Base-by-base conservation (phyloP, 2,113 vertebrate species). In the Nansenia antarctica region DNA sequence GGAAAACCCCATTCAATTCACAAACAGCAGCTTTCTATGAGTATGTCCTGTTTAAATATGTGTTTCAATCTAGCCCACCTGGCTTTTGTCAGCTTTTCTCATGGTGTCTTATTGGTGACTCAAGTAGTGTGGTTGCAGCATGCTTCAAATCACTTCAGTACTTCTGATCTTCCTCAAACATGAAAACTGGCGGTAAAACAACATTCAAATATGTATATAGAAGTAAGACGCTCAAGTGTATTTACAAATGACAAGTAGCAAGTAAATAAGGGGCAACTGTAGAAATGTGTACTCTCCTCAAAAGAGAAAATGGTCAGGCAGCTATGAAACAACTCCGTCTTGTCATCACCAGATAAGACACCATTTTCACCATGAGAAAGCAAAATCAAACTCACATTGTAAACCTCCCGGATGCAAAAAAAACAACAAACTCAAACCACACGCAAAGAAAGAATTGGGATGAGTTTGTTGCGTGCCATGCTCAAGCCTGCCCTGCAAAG, bases 1-100 rank as follows among this genome's bases (percentile, higher is more conserved):
- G 61, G 62, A 76, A 83, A 68, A 67, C 53, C 62, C 22, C 12
- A 34, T 42, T 77, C 69, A 83, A 71, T 59, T 32, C 18, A 76
- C 54, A 79, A 54, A 62, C 49, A 82, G 80, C 83, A 85, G 75
- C 81, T 80, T 78, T 42, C 39, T 67, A 68, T 73, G 47, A 32
- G 29, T 22, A 35, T 9, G 47, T 49, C 64, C 70, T 63, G 65
- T 52, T 69, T 65, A 39, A 65, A 74, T 47, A 67, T 5, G 22
- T n/a, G 29, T 63, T 65, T 47, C 15, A 18, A 70, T 76, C 27
- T 35, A 77, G 34, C 47, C 68, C 39, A 55, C 18, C 53, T 31
- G 58, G 3, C 32, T 60, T 60, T 60, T 22, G 58, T 60, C 58
- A 60, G n/a, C 2, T 35, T 49, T 49, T 24, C 58, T 32, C 27